These are phyloP conservation scores for Pluvianellus socialis DNA, from an alignment of 2,113 vertebrate genomes.

Conservation along the genomic window DNA sequence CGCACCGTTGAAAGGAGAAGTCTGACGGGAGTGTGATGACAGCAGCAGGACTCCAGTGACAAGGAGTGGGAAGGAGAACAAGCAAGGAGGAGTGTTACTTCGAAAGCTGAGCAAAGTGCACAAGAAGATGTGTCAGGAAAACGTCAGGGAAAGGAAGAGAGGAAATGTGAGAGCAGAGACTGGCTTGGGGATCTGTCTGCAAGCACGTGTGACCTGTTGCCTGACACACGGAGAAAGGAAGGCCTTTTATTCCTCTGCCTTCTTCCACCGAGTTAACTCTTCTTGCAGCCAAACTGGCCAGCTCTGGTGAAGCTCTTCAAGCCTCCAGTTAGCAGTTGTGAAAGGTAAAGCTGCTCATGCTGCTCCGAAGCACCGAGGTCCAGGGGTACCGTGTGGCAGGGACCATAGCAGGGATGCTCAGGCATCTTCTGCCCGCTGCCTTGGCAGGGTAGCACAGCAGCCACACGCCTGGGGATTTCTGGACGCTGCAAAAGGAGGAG, in stretches of 20 bases:
- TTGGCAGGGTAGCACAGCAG: neutral
- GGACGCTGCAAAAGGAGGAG: neutral
- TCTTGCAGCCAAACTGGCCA: neutral
- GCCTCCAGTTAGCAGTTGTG: neutral
- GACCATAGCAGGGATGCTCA: neutral
- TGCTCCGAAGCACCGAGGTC: neutral
- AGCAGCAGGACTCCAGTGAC: conserved; percentile 66
- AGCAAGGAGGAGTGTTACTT: conserved; percentile 63
- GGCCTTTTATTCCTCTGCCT: neutral
- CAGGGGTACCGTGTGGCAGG: rapidly evolving
- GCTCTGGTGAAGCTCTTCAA: neutral
- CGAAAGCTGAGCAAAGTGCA: conserved; percentile 64
- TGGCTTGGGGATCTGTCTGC: conserved; percentile 45
- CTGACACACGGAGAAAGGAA: neutral
- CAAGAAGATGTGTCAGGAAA: conserved; percentile 62
- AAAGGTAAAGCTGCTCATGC: neutral
- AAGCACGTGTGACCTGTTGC: conserved; percentile 44
- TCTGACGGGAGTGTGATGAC: conserved; percentile 68
- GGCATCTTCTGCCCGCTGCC: neutral
- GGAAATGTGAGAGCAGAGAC: conserved; percentile 41
- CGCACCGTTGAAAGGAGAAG: conserved; percentile 61
- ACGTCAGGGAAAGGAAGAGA: conserved; percentile 34
- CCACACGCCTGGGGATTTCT: neutral
- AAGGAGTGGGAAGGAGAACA: conserved; percentile 70
- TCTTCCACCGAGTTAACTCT: neutral